Evolutionary conservation across 1,140 invertebrate species (phyloP).

Genomic region (Campoletis sonorensis): DNA sequence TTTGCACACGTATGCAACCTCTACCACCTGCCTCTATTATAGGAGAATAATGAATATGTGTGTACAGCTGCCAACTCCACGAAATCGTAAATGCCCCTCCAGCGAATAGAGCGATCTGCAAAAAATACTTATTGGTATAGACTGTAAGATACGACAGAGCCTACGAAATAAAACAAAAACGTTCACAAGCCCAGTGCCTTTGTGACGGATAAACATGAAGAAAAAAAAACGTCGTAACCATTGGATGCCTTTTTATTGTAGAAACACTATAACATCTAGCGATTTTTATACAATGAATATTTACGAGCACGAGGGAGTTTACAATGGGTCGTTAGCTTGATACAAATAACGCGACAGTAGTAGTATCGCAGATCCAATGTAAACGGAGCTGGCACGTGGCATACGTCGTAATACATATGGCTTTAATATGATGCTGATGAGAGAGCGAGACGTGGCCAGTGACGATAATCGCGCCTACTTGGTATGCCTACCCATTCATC

Average conservation of each 20-base stretch:
- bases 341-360: neutral
- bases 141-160: neutral
- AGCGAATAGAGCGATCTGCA: neutral
- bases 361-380: neutral
- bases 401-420: conserved; percentile 11
- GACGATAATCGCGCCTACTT: neutral
- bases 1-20: conserved; percentile 6
- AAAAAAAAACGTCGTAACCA: neutral
- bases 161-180: neutral
- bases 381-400: conserved; percentile 5
- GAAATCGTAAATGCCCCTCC: neutral
- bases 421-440: conserved; percentile 9
- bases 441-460: neutral
- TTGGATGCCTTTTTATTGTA: no score
- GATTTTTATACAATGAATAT: neutral
- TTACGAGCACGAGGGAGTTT: neutral
- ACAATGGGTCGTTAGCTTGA: neutral
- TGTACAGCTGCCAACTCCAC: neutral
- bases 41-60: neutral
- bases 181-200: neutral
- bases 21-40: conserved; percentile 8
- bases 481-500: neutral
- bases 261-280: no score
- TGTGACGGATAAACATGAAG: neutral
- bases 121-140: neutral